Evolutionary conservation across 2,113 vertebrate species (phyloP), one percentile per base, ranked within the genome.

Genomic region (Elgaria multicarinata): DNA sequence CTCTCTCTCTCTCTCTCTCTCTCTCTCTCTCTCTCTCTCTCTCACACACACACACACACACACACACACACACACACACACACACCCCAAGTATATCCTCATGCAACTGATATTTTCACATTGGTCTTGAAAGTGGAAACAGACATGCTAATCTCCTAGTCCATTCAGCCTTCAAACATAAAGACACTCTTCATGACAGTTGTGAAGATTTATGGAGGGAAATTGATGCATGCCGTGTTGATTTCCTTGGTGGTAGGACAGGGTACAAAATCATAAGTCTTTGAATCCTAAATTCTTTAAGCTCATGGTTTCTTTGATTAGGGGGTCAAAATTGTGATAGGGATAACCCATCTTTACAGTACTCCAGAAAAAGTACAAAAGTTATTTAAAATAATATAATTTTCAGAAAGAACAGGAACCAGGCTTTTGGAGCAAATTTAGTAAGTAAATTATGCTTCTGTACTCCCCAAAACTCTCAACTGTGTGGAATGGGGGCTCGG

Each of bases 31-130:
- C 58, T 22, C 58, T 62, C 58, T 22, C 58, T 62, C 58, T 18
- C 16, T 22, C 58, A 14, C 58, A 62, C 58, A 62, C 58, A 62
- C 58, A 53, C 50, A 75, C 91, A n/a, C 31, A 78, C 13, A 42
- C 83, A 33, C 74, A 90, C 86, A 91, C 36, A 83, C 1, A 28
- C 72, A 18, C 86, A 85, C 62, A 87, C n/a, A n/a, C n/a, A n/a
- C n/a, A 46, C 36, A 90, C 12, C 9, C 42, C 22, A 95, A 92
- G 69, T 84, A 53, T 33, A 89, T 91, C 50, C 66, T 44, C 18
- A 79, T 3, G 3, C 74, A 89, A 0, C 1, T 86, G 67, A 4
- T 77, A 67, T 58, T 90, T 87, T 91, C 50, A 88, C 31, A 77
- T 33, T 36, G 9, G 3, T 78, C 76, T 31, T 46, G 76, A 78